phyloP scores from a whole-genome alignment of 2,113 vertebrate genomes.

The Dasyornis broadbenti region DNA sequence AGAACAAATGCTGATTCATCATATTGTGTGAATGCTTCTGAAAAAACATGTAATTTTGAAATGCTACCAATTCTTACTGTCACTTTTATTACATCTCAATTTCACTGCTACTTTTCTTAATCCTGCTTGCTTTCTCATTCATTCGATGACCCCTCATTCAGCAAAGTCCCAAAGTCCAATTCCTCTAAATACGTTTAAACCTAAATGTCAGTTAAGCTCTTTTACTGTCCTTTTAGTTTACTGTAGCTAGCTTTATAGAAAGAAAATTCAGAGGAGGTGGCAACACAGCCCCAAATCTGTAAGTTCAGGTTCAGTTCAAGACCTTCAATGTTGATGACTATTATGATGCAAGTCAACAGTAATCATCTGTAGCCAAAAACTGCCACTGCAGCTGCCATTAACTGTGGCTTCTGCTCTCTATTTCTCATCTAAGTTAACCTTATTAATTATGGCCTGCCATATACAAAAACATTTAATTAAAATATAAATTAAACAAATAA shows the following conservation, averaged over 20 bases:
- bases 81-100: background rate
- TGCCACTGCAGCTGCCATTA: background rate
- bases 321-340: background rate
- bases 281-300: background rate
- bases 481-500: background rate
- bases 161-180: background rate
- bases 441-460: background rate
- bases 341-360: background rate
- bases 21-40: background rate
- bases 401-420: background rate
- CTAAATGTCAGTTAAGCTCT: background rate
- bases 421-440: background rate
- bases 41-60: background rate
- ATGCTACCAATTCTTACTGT: background rate
- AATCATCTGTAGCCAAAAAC: background rate
- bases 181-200: background rate
- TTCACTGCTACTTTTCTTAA: background rate
- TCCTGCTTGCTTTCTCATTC: background rate
- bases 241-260: background rate
- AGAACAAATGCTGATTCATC: background rate
- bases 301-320: background rate
- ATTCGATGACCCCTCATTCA: background rate
- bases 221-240: background rate
- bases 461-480: background rate
- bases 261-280: background rate